phyloP scores from a whole-genome alignment of 1,140 invertebrate species.

The Platyscapa corneri region DNA sequence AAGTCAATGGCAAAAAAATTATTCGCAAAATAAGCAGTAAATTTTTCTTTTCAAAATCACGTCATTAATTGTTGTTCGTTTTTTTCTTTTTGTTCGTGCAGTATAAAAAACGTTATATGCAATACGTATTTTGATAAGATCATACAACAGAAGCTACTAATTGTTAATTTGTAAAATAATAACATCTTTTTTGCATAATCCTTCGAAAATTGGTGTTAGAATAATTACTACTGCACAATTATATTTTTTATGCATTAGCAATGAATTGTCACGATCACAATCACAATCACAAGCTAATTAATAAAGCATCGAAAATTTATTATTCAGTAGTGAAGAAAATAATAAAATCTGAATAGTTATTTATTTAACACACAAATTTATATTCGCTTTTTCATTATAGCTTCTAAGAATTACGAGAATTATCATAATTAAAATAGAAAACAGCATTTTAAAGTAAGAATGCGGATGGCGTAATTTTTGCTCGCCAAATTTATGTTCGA shows the following conservation, averaged over 20 bases:
- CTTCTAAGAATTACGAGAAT: not conserved
- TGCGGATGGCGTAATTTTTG: not conserved
- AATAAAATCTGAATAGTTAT: not conserved
- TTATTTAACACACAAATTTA: not conserved
- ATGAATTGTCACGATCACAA: not conserved
- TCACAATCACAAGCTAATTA: not conserved
- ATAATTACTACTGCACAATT: not conserved
- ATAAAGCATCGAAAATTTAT: not conserved
- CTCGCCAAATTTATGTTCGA: not conserved
- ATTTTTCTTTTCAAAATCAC: not conserved
- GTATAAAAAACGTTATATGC: not conserved
- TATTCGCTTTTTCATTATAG: not conserved
- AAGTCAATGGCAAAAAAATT: not conserved
- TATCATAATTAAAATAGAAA: not conserved
- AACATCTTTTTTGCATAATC: slow-evolving; percentile 26
- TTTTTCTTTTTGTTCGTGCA: not conserved
- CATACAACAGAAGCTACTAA: not conserved
- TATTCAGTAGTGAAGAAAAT: not conserved
- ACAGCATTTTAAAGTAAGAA: not conserved
- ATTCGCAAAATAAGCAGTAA: not conserved
- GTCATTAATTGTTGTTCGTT: not conserved
- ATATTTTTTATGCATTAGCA: not conserved
- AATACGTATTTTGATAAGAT: not conserved
- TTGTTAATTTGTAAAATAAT: not conserved
- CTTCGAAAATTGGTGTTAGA: not conserved